A percentile compares a stretch with the other conserved stretches of the same genome.
These are phyloP conservation scores for Drosophila sechellia DNA, from an alignment of 1,140 invertebrate species.

Conservation along the genomic window DNA sequence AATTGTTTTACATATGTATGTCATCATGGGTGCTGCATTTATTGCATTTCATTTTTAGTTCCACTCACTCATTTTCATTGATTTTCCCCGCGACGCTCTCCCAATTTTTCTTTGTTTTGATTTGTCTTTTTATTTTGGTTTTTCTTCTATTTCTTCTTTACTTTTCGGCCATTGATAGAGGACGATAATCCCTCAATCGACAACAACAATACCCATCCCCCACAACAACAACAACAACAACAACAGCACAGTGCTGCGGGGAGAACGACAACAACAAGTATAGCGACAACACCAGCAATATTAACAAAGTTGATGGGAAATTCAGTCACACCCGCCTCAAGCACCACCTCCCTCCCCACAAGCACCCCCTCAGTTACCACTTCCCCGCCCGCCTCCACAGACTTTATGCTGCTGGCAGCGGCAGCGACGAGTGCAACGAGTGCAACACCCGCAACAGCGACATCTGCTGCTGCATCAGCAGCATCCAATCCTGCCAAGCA, in stretches of 20 bases:
- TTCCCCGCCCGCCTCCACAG: neutral
- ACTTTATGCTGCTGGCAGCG: slow-evolving; percentile 22
- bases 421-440: slow-evolving; percentile 2
- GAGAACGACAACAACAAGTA: slow-evolving; percentile 3
- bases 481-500: slow-evolving; percentile 56
- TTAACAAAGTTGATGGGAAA: slow-evolving; percentile 15
- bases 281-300: slow-evolving; percentile 17
- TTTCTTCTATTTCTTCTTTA: slow-evolving; percentile 34
- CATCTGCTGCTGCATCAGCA: slow-evolving; percentile 12
- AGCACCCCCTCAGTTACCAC: slow-evolving; percentile 2
- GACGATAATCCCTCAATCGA: slow-evolving; percentile 64
- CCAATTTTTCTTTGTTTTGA: slow-evolving; percentile 20
- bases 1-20: neutral
- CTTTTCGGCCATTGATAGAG: slow-evolving; percentile 45
- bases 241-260: slow-evolving; percentile 9
- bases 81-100: neutral
- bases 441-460: neutral
- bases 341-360: neutral
- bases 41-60: slow-evolving; percentile 1
- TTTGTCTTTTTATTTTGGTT: slow-evolving; percentile 36
- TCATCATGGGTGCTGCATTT: neutral
- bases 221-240: slow-evolving; percentile 10
- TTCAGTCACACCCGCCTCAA: neutral
- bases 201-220: slow-evolving; percentile 44
- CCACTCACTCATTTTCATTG: slow-evolving; percentile 1